Percentiles rank a stretch among this genome's conserved stretches.
Conservation (phyloP, 2,113 vertebrate genomes). For the Percopsis transmontana region DNA sequence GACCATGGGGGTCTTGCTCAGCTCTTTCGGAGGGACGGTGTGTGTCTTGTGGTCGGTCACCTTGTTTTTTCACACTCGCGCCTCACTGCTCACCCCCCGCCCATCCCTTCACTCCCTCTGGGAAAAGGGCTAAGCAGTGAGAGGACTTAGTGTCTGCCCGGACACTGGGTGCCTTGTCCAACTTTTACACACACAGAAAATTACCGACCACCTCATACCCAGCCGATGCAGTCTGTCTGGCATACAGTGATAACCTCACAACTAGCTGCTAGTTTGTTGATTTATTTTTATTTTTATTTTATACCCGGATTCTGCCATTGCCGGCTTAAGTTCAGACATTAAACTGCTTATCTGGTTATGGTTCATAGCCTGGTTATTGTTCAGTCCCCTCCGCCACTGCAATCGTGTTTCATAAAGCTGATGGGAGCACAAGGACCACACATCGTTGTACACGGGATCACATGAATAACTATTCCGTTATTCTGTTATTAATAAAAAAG, state of each 20-base stretch:
- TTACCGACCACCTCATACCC: slow-evolving; percentile 30
- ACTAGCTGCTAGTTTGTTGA: slow-evolving; percentile 30
- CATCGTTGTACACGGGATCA: neutral
- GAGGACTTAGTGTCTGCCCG: slow-evolving; percentile 57
- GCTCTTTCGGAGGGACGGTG: neutral
- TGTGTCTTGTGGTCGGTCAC: slow-evolving; percentile 21
- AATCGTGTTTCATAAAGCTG: neutral
- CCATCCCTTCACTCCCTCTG: slow-evolving; percentile 12
- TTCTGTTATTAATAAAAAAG: neutral
- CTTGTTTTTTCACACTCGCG: slow-evolving; percentile 49
- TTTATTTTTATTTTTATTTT: no score
- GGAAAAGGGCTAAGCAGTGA: slow-evolving; percentile 40
- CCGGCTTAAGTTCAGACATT: no score
- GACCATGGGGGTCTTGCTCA: neutral
- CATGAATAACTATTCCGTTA: neutral
- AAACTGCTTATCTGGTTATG: no score
- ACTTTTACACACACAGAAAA: slow-evolving; percentile 6
- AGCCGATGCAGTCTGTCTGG: slow-evolving; percentile 34
- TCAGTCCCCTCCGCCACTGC: neutral
- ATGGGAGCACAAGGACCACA: neutral
- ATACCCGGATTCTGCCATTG: no score
- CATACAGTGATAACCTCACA: slow-evolving; percentile 42
- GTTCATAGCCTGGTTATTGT: slow-evolving; percentile 16
- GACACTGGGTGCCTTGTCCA: slow-evolving; percentile 64
- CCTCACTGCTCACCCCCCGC: slow-evolving; percentile 24